Evolutionary conservation across 2,888 invertebrate species (phyloP), one percentile per base, ranked within the genome.

Genomic region (Scrobipalpa costella): DNA sequence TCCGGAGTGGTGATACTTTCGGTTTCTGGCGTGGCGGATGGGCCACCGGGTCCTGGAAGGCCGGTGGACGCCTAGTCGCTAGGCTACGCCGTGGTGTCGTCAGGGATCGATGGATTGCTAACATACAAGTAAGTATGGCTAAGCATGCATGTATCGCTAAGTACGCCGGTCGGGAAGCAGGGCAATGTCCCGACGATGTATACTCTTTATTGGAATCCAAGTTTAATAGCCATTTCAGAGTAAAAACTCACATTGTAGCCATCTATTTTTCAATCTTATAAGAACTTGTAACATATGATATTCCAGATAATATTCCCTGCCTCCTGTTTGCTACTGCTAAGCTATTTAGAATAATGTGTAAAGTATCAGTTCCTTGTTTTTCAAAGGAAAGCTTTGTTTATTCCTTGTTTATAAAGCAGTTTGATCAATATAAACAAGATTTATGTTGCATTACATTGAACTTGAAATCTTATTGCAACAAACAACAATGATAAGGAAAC

Each of bases 91-190:
- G n/a, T 17, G 15, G 19, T 61, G 61, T 17, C 38, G 33, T 3
- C 58, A 67, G 67, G 70, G 70, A 69, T 79, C 80, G 71, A 88
- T 88, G 88, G 86, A 82, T 79, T 77, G 80, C 73, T 87, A 84
- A 68, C 78, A 88, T 88, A 86, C 82, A 77, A 73, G 64, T 67
- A 67, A 38, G 60, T 60, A n/a, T n/a, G n/a, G n/a, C n/a, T n/a
- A n/a, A n/a, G n/a, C n/a, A 44, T 21, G 47, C 33, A 55, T 55
- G 55, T 55, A 55, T 55, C 21, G 50, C 33, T 21, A 27, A 33
- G 34, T 55, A 33, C 33, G 55, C 55, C 55, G 55, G 55, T 55
- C 55, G 55, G 55, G 55, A 55, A 15, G 27, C 33, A 34, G 33
- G 55, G 50, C 50, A 33, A 55, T 13, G 33, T 55, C 33, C 55